These are phyloP conservation scores for Invenusta paracnida DNA, from an alignment of 2,888 invertebrate genomes.

Conservation along the genomic window DNA sequence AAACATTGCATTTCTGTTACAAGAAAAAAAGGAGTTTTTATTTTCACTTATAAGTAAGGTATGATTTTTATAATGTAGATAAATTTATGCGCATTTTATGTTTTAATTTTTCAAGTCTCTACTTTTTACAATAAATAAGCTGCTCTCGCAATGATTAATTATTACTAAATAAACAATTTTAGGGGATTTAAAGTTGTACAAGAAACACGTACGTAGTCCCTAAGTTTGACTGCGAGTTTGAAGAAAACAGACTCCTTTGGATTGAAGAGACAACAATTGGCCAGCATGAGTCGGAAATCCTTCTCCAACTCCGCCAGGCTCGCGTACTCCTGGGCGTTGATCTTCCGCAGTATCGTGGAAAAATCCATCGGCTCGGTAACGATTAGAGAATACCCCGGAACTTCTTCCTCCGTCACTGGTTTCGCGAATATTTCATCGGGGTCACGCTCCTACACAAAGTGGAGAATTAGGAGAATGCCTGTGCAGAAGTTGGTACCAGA, in stretches of 20 bases:
- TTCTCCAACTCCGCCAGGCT: neutral
- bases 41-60: too few species aligned
- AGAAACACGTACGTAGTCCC: neutral
- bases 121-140: too few species aligned
- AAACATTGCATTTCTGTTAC: too few species aligned
- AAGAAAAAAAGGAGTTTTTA: too few species aligned
- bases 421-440: neutral
- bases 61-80: too few species aligned
- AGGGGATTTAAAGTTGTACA: too few species aligned
- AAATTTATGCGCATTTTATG: too few species aligned
- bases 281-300: neutral
- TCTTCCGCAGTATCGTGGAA: neutral
- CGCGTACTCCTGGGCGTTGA: neutral
- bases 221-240: neutral
- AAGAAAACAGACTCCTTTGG: neutral
- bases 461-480: too few species aligned
- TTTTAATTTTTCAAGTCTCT: too few species aligned
- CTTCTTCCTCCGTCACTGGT: neutral
- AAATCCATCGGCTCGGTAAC: neutral
- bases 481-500: too few species aligned
- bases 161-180: neutral
- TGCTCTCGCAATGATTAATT: too few species aligned
- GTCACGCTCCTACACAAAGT: neutral
- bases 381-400: neutral
- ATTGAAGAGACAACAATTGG: neutral